Base-by-base conservation (phyloP, 2,888 invertebrate genomes). In the Crossocerus cetratus region DNA sequence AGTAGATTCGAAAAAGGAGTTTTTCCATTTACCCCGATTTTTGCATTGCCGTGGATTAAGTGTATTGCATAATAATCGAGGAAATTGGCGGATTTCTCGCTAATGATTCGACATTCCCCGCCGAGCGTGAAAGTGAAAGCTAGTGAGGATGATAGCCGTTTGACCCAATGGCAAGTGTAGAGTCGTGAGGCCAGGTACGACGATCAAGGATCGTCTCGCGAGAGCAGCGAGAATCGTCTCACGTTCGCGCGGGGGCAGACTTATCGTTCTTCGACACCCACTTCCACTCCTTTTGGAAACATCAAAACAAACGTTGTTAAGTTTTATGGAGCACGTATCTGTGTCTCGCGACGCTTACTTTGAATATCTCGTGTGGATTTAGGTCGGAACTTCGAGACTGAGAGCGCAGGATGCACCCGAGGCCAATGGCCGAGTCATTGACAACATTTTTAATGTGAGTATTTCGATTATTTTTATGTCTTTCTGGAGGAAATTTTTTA, bases 371-470 rank as follows among this genome's bases (percentile, higher is more conserved):
- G 43, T 53, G 23, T n/a, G 16, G 16, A 80, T 72, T 23, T 77
- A 87, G 87, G 72, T 58, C 53, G 68, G 32, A 43, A 69, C 62
- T 2, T 63, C 45, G 3, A 81, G 85, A 62, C 67, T 72, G 44
- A 84, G 75, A 43, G 82, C 85, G 3, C 85, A 84, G 49, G 70
- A 69, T 32, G 4, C 23, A 14, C 14, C 32, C 3, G 44, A 43
- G 5, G 58, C 69, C 21, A 77, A 67, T 65, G 83, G 75, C 3
- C 73, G 72, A 4, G 72, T 84, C 57, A 85, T 87, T 64, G 86
- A 87, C 69, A 78, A 77, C 21, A 83, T 86, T 44, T 87, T 88
- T 57, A 86, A 88, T 65, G 88, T 87, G 72, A 84, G 86, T 81
- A 63, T 32, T 45, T 1, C 1, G 64, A 32, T 11, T 11, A n/a